phyloP scores from a whole-genome alignment of 2,888 invertebrate genomes.

The Melikaiella ostensackeni region DNA sequence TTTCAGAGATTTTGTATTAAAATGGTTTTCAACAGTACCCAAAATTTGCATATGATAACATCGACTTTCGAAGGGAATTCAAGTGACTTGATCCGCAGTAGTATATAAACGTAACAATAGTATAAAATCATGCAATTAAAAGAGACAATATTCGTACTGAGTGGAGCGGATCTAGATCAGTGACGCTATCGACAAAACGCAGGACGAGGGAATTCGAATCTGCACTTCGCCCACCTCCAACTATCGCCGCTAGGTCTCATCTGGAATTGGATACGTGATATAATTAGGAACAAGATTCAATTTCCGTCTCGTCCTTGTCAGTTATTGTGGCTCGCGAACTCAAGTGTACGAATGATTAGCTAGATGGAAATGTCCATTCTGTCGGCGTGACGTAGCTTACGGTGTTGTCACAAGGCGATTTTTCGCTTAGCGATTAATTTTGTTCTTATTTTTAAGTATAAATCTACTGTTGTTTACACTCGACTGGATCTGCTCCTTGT shows the following conservation, averaged over 20 bases:
- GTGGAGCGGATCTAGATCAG: conserved; percentile 14
- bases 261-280: conserved; percentile 74
- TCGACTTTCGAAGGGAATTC: conserved; percentile 36
- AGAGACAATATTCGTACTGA: conserved; percentile 47
- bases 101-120: conserved; percentile 72
- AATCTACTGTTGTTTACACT: conserved; percentile 86
- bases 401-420: conserved; percentile 58
- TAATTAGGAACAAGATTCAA: conserved; percentile 59
- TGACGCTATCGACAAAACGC: conserved; percentile 24
- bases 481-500: conserved; percentile 78
- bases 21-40: conserved; percentile 70
- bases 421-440: conserved; percentile 41
- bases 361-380: conserved; percentile 7
- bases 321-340: conserved; percentile 19
- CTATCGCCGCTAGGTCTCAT: conserved; percentile 58
- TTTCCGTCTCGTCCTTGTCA: conserved; percentile 25
- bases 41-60: conserved; percentile 63
- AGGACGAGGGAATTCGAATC: conserved; percentile 8
- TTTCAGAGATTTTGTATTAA: conserved; percentile 70
- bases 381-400: conserved; percentile 56
- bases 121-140: conserved; percentile 69
- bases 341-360: conserved; percentile 22
- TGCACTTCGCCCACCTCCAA: conserved; percentile 28
- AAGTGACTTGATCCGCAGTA: conserved; percentile 61
- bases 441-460: conserved; percentile 50